Conservation (phyloP, 1,140 invertebrate species). For the Drosophila punjabiensis region DNA sequence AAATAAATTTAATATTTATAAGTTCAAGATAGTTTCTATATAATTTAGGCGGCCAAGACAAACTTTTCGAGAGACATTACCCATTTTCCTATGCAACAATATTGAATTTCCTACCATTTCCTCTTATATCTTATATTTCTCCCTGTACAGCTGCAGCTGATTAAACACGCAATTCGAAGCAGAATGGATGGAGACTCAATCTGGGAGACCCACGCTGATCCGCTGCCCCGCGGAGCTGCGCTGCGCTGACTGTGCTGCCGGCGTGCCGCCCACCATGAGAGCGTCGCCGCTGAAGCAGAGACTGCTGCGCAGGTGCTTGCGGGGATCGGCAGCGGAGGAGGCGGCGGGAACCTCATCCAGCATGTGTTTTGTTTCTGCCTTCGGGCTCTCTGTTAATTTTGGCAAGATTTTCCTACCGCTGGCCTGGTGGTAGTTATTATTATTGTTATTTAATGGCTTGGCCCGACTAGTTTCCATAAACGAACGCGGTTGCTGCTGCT, state of each 20-base stretch:
- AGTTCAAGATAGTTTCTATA: neutral
- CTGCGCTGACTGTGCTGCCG: conserved; percentile 80
- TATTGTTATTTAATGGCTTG: conserved; percentile 79
- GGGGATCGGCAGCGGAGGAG: conserved; percentile 44
- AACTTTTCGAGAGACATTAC: neutral
- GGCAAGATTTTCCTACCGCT: conserved; percentile 66
- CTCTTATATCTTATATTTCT: neutral
- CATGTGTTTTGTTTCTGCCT: conserved; percentile 13
- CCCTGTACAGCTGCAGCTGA: conserved; percentile 54
- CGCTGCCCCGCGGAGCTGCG: conserved; percentile 85
- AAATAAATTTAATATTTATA: neutral
- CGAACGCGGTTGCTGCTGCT: conserved; percentile 37
- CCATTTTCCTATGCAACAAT: neutral
- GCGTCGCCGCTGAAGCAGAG: conserved; percentile 81
- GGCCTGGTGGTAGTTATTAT: conserved; percentile 64
- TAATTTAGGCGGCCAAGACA: neutral
- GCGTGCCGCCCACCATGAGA: conserved; percentile 61
- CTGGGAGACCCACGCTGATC: conserved; percentile 78
- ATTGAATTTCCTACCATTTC: neutral
- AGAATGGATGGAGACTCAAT: conserved; percentile 48
- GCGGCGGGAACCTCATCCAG: conserved; percentile 46
- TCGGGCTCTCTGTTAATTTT: conserved; percentile 67
- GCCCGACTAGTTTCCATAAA: conserved; percentile 75
- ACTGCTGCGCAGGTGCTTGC: conserved; percentile 83
- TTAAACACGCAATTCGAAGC: conserved; percentile 27